Evolutionary conservation across 2,888 invertebrate genomes (phyloP).

Genomic region (Lasioglossum zephyrum): DNA sequence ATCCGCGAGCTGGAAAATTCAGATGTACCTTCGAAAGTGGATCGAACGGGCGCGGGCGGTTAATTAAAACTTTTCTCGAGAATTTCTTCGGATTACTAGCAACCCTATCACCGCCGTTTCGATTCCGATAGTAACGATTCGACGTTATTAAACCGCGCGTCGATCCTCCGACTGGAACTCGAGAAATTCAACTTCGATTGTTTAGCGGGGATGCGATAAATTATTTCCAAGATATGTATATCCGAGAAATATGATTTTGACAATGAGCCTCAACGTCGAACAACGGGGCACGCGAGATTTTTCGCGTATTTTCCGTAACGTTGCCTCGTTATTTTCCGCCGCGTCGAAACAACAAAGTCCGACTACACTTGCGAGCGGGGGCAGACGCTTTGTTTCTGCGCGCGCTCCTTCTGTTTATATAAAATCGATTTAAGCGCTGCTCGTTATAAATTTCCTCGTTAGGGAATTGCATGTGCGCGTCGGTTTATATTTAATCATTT

Average conservation of each 20-base stretch:
- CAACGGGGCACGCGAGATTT: not conserved
- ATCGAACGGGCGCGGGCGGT: conserved; percentile 42
- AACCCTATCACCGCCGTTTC: conserved; percentile 28
- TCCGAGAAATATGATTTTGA: too few relatives aligned
- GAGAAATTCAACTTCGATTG: conserved; percentile 29
- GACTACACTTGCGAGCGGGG: not conserved
- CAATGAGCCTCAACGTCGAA: not conserved
- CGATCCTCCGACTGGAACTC: conserved; percentile 29
- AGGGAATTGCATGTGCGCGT: not conserved
- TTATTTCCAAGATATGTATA: too few relatives aligned
- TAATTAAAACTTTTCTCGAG: conserved; percentile 58
- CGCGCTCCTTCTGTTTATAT: conserved; percentile 18
- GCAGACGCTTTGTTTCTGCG: conserved; percentile 8
- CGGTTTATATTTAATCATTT: not conserved
- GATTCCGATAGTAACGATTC: conserved; percentile 27
- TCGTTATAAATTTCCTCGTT: conserved; percentile 37
- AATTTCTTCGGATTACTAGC: conserved; percentile 50
- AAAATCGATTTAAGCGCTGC: conserved; percentile 19
- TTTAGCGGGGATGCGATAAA: conserved; percentile 22
- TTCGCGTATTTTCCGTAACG: not conserved
- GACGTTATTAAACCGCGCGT: conserved; percentile 43
- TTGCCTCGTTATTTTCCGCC: conserved; percentile 1
- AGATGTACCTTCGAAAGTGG: conserved; percentile 41
- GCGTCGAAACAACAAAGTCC: conserved; percentile 10
- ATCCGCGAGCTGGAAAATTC: conserved; percentile 37